Evolutionary conservation across 1,140 invertebrate genomes (phyloP), one percentile per base, ranked within the genome.

Genomic region (Lethocerus indicus): DNA sequence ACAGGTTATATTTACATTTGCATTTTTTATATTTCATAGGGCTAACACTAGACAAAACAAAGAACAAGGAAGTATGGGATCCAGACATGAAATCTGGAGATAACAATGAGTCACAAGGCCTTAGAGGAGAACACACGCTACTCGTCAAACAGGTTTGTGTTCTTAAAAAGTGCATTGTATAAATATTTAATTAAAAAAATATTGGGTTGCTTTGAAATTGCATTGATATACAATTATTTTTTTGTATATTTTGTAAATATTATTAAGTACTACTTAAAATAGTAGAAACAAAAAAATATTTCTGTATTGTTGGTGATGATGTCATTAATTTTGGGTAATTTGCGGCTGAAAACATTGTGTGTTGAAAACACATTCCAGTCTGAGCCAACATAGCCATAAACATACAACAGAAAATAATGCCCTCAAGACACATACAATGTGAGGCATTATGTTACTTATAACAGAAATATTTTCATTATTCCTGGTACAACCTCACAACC

Each of bases 101-200:
- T 51, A 50, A 26, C 9, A 54, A 55, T 49, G 59, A 59, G 2
- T 51, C 59, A 36, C 56, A 57, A 20, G 53, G 56, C 1, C 47
- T 57, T 21, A 42, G 60, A 39, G 60, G 60, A 29, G 60, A 61
- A 55, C 60, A 61, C 48, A 59, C 60, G 45, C 53, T 61, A 9
- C 52, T 61, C 44, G 58, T 61, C 7, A 61, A 61, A 56, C 60
- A 61, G 46, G 60, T 61, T 55, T 24, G 23, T 49, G n/a, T n/a
- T 39, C 3, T 39, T 39, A 39, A 39, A 39, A 18, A 18, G 9
- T 9, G 21, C 21, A 18, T 6, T 4, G 16, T 39, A 18, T 39
- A 18, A 13, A 6, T 18, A 39, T 39, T 39, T 39, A 18, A 3
- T 3, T 4, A 39, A 13, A 39, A 39, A 39, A 39, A 39, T 13